These are phyloP conservation scores for Paradoxurus hermaphroditus DNA, from an alignment of 2,113 vertebrate genomes.

Conservation along the genomic window DNA sequence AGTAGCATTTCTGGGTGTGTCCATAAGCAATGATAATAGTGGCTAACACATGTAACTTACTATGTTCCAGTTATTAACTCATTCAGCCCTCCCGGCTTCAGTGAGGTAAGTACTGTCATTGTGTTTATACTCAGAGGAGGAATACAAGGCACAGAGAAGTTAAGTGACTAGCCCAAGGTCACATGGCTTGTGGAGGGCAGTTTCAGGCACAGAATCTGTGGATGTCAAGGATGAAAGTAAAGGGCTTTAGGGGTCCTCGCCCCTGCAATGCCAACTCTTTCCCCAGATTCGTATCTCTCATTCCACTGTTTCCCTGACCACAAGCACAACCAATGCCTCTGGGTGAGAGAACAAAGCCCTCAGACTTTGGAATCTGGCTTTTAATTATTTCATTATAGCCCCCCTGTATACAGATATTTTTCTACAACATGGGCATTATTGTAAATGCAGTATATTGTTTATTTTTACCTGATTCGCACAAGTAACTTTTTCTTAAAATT, in stretches of 20 bases:
- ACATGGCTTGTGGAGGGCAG: not conserved
- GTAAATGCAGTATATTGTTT: not conserved
- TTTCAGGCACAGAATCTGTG: not conserved
- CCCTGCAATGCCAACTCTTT: not conserved
- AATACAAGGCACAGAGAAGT: not conserved
- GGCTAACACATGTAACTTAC: not conserved
- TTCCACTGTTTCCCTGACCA: not conserved
- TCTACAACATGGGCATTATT: not conserved
- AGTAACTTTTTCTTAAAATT: not conserved
- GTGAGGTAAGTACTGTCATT: not conserved
- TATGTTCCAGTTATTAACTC: not conserved
- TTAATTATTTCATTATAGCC: not conserved
- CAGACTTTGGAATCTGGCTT: not conserved
- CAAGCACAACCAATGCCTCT: not conserved
- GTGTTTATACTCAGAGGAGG: not conserved
- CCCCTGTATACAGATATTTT: not conserved
- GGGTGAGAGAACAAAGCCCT: not conserved
- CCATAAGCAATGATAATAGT: not conserved
- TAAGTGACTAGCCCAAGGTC: not conserved
- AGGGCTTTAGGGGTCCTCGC: not conserved
- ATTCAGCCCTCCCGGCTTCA: not conserved
- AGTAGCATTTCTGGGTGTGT: not conserved
- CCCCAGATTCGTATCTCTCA: not conserved
- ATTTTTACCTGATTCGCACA: constrained; percentile 12
- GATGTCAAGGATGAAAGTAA: not conserved